These are phyloP conservation scores for Todiramphus saurophagus DNA, from an alignment of 2,113 vertebrate species.

Conservation along the genomic window DNA sequence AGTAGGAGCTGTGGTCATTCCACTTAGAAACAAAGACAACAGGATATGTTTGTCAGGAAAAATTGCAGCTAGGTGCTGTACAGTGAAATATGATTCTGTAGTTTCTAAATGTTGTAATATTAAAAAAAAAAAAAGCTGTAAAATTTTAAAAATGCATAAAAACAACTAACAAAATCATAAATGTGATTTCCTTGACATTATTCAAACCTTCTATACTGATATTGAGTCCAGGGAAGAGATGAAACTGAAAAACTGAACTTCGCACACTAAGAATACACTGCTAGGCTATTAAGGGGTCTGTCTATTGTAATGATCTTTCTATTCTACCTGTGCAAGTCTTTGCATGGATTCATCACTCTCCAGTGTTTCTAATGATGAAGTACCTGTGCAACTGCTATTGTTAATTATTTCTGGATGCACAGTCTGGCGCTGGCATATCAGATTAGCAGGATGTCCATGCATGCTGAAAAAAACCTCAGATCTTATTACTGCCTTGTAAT, in stretches of 20 bases:
- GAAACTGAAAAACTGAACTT: background rate
- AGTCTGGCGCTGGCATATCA: background rate
- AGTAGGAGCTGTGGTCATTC: background rate
- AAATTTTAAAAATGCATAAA: background rate
- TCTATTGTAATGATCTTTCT: background rate
- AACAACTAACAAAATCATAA: background rate
- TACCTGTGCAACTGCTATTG: background rate
- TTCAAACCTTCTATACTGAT: background rate
- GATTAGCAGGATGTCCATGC: background rate
- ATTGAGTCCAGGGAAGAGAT: background rate
- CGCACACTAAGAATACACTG: background rate
- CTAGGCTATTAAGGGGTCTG: background rate
- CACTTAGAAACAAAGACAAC: background rate
- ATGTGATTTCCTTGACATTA: background rate
- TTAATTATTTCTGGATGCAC: background rate
- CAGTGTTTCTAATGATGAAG: background rate
- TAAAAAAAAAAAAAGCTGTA: background rate
- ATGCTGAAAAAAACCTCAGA: background rate
- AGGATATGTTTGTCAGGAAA: background rate
- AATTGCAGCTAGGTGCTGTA: background rate
- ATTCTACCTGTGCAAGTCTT: background rate
- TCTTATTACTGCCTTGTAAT: background rate
- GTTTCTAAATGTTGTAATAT: background rate
- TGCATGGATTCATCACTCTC: background rate
- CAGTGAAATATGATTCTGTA: background rate